Conservation (phyloP, 2,888 invertebrate species). For the Embidobia sp. region DNA sequence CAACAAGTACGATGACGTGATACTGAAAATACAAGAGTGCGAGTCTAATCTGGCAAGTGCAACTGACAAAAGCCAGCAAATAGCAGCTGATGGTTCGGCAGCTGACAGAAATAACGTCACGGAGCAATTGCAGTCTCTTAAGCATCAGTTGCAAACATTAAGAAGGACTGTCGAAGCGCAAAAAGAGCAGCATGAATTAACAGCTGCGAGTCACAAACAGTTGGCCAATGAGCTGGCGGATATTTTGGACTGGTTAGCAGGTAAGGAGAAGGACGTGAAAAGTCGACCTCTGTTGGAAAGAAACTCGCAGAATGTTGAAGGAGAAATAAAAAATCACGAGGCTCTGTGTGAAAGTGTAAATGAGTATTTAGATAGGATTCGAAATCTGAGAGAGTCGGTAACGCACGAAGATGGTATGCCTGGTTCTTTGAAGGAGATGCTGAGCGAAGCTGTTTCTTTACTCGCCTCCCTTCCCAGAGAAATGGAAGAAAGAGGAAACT, state of each 20-base stretch:
- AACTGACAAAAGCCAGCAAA: conserved; percentile 95
- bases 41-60: conserved; percentile 93
- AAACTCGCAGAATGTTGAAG: conserved; percentile 90
- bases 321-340: conserved; percentile 90
- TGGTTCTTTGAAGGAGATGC: conserved; percentile 90
- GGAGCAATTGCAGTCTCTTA: conserved; percentile 92
- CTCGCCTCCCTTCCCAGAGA: conserved; percentile 90
- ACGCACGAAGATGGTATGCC: conserved; percentile 91
- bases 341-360: conserved; percentile 87
- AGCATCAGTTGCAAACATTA: conserved; percentile 90
- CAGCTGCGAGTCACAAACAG: conserved; percentile 93
- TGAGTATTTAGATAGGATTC: conserved; percentile 86
- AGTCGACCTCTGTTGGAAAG: conserved; percentile 91
- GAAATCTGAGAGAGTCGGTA: conserved; percentile 87
- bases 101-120: conserved; percentile 94
- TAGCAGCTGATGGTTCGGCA: conserved; percentile 93
- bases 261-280: conserved; percentile 90
- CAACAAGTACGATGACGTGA: conserved; percentile 92
- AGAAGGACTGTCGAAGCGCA: conserved; percentile 92
- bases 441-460: conserved; percentile 91
- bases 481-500: conserved; percentile 90
- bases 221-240: conserved; percentile 91
- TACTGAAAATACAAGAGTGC: conserved; percentile 93
- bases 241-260: conserved; percentile 91
- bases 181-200: conserved; percentile 92